A percentile compares a stretch with the other conserved stretches of the same genome.
These are phyloP conservation scores for Sweltsa coloradensis DNA, from an alignment of 1,140 invertebrate species.

Conservation along the genomic window DNA sequence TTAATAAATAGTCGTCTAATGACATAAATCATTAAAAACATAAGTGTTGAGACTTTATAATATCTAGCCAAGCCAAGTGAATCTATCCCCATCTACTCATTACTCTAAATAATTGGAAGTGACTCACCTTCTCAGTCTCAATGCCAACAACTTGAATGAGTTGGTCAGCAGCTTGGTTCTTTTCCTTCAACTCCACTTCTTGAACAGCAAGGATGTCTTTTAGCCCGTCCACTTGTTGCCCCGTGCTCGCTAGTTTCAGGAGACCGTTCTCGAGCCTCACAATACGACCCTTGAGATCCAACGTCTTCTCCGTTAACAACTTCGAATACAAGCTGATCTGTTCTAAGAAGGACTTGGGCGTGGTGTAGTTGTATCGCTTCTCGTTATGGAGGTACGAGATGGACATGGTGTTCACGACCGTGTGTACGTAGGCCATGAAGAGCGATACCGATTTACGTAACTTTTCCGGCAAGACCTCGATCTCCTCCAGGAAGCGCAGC, in stretches of 20 bases:
- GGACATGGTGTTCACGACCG: slow-evolving; percentile 78
- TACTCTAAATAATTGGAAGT: too few species aligned
- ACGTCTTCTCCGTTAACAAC: slow-evolving; percentile 62
- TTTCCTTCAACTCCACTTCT: slow-evolving; percentile 75
- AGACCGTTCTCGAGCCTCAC: slow-evolving; percentile 73
- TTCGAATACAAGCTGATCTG: slow-evolving; percentile 81
- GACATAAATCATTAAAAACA: too few species aligned
- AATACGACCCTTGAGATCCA: slow-evolving; percentile 68
- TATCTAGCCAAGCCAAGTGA: too few species aligned
- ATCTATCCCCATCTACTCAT: too few species aligned
- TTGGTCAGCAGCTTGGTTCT: slow-evolving; percentile 81
- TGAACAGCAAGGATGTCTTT: slow-evolving; percentile 74
- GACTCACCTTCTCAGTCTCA: slow-evolving; percentile 85
- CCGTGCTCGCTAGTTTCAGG: slow-evolving; percentile 70
- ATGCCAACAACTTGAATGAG: slow-evolving; percentile 77
- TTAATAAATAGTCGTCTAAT: too few species aligned
- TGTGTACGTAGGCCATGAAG: slow-evolving; percentile 87
- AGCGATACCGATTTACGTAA: slow-evolving; percentile 53
- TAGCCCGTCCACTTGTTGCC: slow-evolving; percentile 60
- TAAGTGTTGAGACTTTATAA: too few species aligned
- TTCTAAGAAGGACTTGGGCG: slow-evolving; percentile 92
- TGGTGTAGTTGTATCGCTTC: slow-evolving; percentile 89
- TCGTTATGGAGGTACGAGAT: slow-evolving; percentile 71
- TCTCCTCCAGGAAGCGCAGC: slow-evolving; percentile 62
- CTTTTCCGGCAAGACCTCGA: slow-evolving; percentile 46